Percentiles rank a stretch among this genome's conserved stretches.
Conservation (phyloP, 1,140 invertebrate species). For the Microplitis demolitor region DNA sequence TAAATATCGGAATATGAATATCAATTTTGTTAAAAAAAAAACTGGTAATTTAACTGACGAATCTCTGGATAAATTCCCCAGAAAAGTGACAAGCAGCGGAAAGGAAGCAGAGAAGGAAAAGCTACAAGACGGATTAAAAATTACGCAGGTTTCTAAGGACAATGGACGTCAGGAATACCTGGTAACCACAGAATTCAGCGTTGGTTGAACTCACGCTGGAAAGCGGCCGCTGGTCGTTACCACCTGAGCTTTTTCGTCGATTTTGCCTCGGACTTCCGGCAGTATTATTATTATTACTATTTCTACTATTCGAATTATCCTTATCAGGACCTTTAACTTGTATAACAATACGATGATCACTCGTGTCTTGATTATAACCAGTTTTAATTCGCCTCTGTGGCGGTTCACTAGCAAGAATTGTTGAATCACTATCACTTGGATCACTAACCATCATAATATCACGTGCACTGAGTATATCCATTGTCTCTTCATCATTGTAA, state of each 20-base stretch:
- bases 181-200: constrained; percentile 54
- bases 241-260: constrained; percentile 32
- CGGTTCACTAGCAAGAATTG: constrained; percentile 76
- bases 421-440: constrained; percentile 83
- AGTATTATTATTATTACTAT: too few species aligned
- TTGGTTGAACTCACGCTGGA: constrained; percentile 45
- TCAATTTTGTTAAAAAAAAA: too few species aligned
- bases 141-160: not conserved
- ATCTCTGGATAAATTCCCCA: too few species aligned
- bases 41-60: too few species aligned
- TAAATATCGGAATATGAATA: too few species aligned
- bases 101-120: too few species aligned
- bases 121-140: not conserved
- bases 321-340: constrained; percentile 79
- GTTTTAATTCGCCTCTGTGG: constrained; percentile 69
- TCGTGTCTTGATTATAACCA: constrained; percentile 54
- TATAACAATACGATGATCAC: constrained; percentile 81
- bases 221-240: constrained; percentile 37
- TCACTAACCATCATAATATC: constrained; percentile 84
- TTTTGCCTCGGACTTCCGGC: constrained; percentile 44
- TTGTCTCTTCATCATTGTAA: constrained; percentile 77
- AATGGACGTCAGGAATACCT: constrained; percentile 40
- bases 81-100: too few species aligned
- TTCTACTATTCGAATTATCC: constrained; percentile 37
- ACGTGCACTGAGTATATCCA: constrained; percentile 69